Base-by-base conservation (phyloP, 2,797 vertebrate genomes). In the Lepilemur septentrionalis region DNA sequence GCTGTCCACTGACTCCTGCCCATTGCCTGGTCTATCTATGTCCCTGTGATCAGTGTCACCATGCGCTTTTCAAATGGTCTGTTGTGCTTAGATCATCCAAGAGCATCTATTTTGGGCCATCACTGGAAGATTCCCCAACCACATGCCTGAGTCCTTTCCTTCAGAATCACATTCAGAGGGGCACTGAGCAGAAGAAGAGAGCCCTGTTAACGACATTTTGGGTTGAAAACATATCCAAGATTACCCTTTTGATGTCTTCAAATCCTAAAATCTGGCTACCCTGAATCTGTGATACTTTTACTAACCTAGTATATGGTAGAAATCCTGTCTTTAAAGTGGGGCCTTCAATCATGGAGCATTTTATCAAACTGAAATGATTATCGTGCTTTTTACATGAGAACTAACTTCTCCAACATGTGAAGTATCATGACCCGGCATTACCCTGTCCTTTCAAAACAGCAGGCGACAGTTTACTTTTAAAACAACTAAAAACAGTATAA, bases 401-500 rank as follows among this genome's bases (percentile, higher is more conserved):
- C n/a, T 25, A 84, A 41, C 63, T 96, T 92, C 70, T 87, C 50
- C 35, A 63, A 35, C 30, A 32, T 41, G 55, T 41, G 52, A 73
- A 61, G 35, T 84, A 43, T 69, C 4, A 17, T 22, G 81, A 79
- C 57, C 81, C 61, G 82, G 30, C 52, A 67, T 30, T 10, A 17
- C 48, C 41, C 50, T 65, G 22, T 20, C 25, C 72, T 94, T 75
- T 85, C 57, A 38, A 82, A 93, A 73, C 50, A 73, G 72, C 61
- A 70, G 30, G 79, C 8, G 43, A 43, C 20, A 28, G 20, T 80
- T 84, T 35, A 83, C 81, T 82, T 85, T 85, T 52, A 81, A 76
- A 84, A 28, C 65, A 46, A 69, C 76, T 69, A 67, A 93, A 96
- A 93, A 22, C 55, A 32, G 76, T 18, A 14, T 59, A 57, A 93